phyloP scores from a whole-genome alignment of 1,140 invertebrate genomes.

The Cotesia glomerata region DNA sequence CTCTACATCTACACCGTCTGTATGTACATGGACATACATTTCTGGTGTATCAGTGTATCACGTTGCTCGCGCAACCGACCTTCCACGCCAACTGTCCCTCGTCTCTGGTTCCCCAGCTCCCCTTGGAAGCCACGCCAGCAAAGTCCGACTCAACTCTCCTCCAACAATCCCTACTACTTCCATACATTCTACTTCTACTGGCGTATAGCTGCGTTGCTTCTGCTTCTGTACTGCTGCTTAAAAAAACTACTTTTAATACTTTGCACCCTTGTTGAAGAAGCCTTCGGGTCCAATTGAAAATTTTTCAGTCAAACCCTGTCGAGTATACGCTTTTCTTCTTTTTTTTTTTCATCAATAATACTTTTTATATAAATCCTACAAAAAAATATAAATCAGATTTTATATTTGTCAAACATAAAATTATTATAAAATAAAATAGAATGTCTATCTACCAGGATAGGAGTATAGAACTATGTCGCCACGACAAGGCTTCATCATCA shows the following conservation, averaged over 20 bases:
- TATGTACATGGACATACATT: not conserved
- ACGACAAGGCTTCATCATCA: too few relatives aligned
- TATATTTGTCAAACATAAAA: too few relatives aligned
- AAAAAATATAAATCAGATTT: conserved; percentile 33
- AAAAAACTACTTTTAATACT: conserved; percentile 17
- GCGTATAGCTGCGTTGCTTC: too few relatives aligned
- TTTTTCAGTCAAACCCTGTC: not conserved
- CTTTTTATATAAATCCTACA: conserved; percentile 5
- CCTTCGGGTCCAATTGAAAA: conserved; percentile 1
- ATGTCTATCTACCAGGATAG: too few relatives aligned
- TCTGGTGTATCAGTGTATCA: not conserved
- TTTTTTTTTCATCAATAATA: too few relatives aligned
- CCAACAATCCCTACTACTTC: too few relatives aligned
- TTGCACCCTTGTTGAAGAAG: conserved; percentile 41
- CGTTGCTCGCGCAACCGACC: conserved; percentile 33
- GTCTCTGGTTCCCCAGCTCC: not conserved
- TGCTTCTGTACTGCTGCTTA: too few relatives aligned
- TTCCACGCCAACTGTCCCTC: conserved; percentile 30
- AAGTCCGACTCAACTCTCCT: too few relatives aligned
- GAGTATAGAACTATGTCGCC: too few relatives aligned
- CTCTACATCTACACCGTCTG: too few relatives aligned
- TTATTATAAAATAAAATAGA: too few relatives aligned
- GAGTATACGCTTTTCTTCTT: not conserved
- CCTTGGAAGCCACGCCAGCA: not conserved
- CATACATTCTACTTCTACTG: too few relatives aligned